These are phyloP conservation scores for Syrista parreyssii DNA, from an alignment of 2,888 invertebrate genomes.

Conservation along the genomic window DNA sequence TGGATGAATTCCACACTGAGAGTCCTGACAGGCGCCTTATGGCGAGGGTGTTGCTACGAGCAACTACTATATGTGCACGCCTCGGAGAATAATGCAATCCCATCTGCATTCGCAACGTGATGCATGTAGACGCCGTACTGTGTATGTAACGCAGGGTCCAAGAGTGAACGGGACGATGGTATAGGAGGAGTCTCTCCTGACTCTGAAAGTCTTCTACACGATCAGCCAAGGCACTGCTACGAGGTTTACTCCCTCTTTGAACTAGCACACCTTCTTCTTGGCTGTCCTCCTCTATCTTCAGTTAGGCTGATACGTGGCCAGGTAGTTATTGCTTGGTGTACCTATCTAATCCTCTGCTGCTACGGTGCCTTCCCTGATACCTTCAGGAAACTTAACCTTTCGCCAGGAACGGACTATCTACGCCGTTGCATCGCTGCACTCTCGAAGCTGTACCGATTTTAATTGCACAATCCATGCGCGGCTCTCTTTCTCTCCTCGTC, in stretches of 20 bases:
- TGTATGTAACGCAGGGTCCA: slow-evolving; percentile 11
- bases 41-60: slow-evolving; percentile 14
- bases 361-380: neutral
- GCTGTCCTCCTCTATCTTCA: slow-evolving; percentile 8
- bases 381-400: neutral
- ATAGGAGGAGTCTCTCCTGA: slow-evolving; percentile 26
- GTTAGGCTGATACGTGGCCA: neutral
- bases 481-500: neutral
- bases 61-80: slow-evolving; percentile 14
- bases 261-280: slow-evolving; percentile 28
- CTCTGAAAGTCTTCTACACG: slow-evolving; percentile 17
- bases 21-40: neutral
- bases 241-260: neutral
- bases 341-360: neutral
- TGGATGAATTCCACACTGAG: neutral
- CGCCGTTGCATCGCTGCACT: neutral
- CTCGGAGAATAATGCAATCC: slow-evolving; percentile 34
- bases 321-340: neutral
- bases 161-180: slow-evolving; percentile 16
- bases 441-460: slow-evolving; percentile 11
- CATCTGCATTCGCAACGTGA: slow-evolving; percentile 29
- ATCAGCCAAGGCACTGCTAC: slow-evolving; percentile 19
- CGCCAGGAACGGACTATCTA: neutral
- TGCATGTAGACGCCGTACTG: slow-evolving; percentile 11
- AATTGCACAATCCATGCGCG: slow-evolving; percentile 19